Evolutionary conservation across 2,888 invertebrate genomes (phyloP).

Genomic region (Phoenoteleia sp.): DNA sequence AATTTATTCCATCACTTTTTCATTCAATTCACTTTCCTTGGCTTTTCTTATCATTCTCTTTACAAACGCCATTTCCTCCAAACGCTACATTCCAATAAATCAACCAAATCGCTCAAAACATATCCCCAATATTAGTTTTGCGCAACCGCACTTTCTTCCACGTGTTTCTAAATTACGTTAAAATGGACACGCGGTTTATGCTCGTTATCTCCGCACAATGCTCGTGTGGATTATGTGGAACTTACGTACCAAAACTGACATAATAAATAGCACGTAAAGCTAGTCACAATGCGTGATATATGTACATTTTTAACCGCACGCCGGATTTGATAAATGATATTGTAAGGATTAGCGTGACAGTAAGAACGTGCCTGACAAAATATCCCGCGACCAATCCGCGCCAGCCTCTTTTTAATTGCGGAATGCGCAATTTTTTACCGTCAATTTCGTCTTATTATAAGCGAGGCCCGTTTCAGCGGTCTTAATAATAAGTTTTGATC

Average conservation of each 20-base stretch:
- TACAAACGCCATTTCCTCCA: no score
- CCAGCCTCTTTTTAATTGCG: conserved; percentile 31
- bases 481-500: conserved; percentile 3
- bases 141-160: background rate
- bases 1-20: no score
- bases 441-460: no score
- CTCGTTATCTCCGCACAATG: conserved; percentile 14
- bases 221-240: conserved; percentile 30
- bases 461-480: no score
- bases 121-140: no score
- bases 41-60: no score
- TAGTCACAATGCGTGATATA: conserved; percentile 53
- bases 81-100: no score
- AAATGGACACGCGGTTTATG: background rate
- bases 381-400: conserved; percentile 38
- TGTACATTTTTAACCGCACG: conserved; percentile 39
- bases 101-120: no score
- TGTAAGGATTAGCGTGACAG: conserved; percentile 48
- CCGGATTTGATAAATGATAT: conserved; percentile 56
- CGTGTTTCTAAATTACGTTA: background rate
- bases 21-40: no score
- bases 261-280: conserved; percentile 54
- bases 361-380: conserved; percentile 56
- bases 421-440: background rate
- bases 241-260: conserved; percentile 46